These are phyloP conservation scores for Eriosoma lanigerum DNA, from an alignment of 1,140 invertebrate species.

Conservation along the genomic window DNA sequence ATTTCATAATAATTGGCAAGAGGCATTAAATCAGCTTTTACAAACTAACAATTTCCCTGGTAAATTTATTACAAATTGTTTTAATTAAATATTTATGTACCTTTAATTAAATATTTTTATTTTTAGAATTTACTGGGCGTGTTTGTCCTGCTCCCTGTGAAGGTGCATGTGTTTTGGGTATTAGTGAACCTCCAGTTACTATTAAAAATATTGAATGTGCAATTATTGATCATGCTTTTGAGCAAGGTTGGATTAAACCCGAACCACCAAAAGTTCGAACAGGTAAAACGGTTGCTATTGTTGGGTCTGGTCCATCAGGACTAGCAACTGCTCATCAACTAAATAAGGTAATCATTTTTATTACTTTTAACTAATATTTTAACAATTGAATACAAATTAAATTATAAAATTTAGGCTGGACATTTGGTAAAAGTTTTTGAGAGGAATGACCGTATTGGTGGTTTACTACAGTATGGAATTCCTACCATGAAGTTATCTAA, in stretches of 20 bases:
- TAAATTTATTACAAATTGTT: constrained; percentile 55
- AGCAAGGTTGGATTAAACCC: constrained; percentile 91
- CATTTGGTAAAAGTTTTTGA: constrained; percentile 94
- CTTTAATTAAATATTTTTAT: not conserved
- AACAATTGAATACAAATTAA: not conserved
- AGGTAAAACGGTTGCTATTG: constrained; percentile 85
- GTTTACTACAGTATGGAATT: constrained; percentile 95
- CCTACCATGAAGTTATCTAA: constrained; percentile 97
- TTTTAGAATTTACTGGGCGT: constrained; percentile 90
- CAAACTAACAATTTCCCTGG: constrained; percentile 99
- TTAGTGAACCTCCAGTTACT: constrained; percentile 93
- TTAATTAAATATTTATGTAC: not conserved
- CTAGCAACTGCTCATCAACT: constrained; percentile 96
- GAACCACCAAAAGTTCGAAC: constrained; percentile 73
- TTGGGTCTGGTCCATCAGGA: constrained; percentile 94
- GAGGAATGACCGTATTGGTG: constrained; percentile 91
- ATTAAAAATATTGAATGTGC: constrained; percentile 99
- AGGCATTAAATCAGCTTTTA: constrained; percentile 91
- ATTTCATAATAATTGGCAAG: constrained; percentile 92
- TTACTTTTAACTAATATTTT: not conserved
- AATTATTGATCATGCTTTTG: constrained; percentile 98
- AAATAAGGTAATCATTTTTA: constrained; percentile 73
- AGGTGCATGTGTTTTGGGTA: constrained; percentile 95
- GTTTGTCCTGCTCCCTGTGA: constrained; percentile 99
- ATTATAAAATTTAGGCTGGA: constrained; percentile 65